Conservation (phyloP, 2,888 invertebrate genomes). For the Autographa gamma region DNA sequence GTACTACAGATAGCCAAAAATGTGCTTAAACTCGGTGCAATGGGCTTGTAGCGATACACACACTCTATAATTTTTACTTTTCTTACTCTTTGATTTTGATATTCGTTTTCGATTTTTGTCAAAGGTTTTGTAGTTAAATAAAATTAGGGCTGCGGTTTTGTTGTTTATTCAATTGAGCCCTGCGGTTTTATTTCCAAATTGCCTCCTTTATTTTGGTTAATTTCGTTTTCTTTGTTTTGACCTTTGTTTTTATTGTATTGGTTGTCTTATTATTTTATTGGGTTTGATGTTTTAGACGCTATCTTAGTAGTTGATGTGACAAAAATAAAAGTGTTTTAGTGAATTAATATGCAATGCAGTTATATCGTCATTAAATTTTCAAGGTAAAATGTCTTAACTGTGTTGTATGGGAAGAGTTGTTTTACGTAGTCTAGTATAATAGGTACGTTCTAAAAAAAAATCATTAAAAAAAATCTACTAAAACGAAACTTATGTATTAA, state of each 20-base stretch:
- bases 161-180: constrained; percentile 14
- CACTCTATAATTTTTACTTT: no score
- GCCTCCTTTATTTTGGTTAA: background rate
- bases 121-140: constrained; percentile 17
- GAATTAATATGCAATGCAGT: no score
- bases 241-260: background rate
- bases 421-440: no score
- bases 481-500: background rate
- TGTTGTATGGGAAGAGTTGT: no score
- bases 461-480: background rate
- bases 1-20: no score
- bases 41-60: no score
- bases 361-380: no score
- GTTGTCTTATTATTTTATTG: background rate
- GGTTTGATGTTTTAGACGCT: background rate
- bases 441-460: background rate
- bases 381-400: no score
- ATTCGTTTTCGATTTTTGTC: constrained; percentile 29
- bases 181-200: constrained; percentile 24
- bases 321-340: background rate
- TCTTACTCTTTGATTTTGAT: constrained; percentile 3
- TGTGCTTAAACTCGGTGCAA: no score
- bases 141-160: constrained; percentile 15
- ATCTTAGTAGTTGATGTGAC: background rate
- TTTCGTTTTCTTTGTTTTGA: background rate